Evolutionary conservation across 2,888 invertebrate species (phyloP).

Genomic region (Ashinkailepas kermadecensis): DNA sequence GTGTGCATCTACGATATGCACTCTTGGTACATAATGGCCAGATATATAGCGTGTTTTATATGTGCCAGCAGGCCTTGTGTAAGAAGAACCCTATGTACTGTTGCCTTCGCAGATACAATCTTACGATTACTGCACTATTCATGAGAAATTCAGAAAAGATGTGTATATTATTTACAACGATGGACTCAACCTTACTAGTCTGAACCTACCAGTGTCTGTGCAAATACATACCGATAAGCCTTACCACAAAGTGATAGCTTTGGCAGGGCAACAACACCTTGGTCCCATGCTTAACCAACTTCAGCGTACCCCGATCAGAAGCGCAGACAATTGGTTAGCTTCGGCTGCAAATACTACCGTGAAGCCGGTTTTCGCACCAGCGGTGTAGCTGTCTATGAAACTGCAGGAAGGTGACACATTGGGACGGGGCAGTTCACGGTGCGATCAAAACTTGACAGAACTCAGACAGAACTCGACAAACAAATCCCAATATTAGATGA

Average conservation of each 20-base stretch:
- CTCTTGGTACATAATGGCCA: not conserved
- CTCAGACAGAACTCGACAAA: no score
- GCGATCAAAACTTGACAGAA: no score
- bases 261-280: no score
- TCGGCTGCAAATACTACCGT: no score
- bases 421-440: no score
- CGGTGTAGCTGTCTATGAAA: no score
- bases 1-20: not conserved
- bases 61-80: not conserved
- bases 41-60: not conserved
- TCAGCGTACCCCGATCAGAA: no score
- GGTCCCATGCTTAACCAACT: no score
- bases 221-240: not conserved
- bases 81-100: not conserved
- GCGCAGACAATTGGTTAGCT: no score
- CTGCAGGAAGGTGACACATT: no score
- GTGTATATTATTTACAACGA: not conserved
- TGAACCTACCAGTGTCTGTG: not conserved
- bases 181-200: not conserved
- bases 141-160: not conserved
- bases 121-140: not conserved
- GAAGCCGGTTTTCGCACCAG: no score
- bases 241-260: not conserved
- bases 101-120: slow-evolving; percentile 4
- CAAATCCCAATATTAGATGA: no score